These are phyloP conservation scores for Drosophila subpulchrella DNA, from an alignment of 1,140 invertebrate species.

Conservation along the genomic window DNA sequence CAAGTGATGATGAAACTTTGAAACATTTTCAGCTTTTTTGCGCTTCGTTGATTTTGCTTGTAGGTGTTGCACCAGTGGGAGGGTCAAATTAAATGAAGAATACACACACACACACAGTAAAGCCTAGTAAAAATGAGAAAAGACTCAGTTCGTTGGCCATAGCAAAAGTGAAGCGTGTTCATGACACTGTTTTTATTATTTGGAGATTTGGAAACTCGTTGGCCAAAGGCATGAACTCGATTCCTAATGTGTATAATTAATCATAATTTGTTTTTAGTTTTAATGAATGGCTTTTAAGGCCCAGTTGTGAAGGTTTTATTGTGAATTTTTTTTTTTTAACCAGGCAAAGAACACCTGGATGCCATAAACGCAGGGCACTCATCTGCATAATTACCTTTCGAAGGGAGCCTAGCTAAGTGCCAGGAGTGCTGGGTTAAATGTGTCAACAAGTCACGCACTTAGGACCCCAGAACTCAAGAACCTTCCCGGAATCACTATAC, in stretches of 20 bases:
- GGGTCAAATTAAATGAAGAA: conserved; percentile 67
- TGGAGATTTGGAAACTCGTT: conserved; percentile 68
- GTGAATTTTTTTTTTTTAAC: not conserved
- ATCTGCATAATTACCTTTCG: conserved; percentile 61
- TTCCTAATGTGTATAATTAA: conserved; percentile 77
- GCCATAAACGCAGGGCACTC: conserved; percentile 36
- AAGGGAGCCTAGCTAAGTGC: conserved; percentile 1
- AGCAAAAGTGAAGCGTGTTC: conserved; percentile 62
- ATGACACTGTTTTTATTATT: conserved; percentile 77
- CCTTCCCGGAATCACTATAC: not conserved
- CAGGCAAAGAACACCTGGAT: conserved; percentile 64
- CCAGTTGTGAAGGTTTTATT: conserved; percentile 25
- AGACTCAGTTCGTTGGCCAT: conserved; percentile 64
- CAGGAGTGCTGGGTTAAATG: conserved; percentile 30
- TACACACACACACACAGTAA: conserved; percentile 28
- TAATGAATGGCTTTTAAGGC: conserved; percentile 56
- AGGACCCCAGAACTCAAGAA: not conserved
- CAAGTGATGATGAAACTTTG: conserved; percentile 69
- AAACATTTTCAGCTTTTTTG: conserved; percentile 73
- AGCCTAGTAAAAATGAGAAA: conserved; percentile 23
- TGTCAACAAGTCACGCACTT: conserved; percentile 60
- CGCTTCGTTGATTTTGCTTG: conserved; percentile 71
- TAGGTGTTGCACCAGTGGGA: conserved; percentile 65
- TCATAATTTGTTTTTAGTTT: conserved; percentile 77
- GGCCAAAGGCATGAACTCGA: conserved; percentile 76